Percentiles rank a stretch among this genome's conserved stretches.
Evolutionary conservation across 2,888 invertebrate species (phyloP).

Genomic region (Plagodis pulveraria): DNA sequence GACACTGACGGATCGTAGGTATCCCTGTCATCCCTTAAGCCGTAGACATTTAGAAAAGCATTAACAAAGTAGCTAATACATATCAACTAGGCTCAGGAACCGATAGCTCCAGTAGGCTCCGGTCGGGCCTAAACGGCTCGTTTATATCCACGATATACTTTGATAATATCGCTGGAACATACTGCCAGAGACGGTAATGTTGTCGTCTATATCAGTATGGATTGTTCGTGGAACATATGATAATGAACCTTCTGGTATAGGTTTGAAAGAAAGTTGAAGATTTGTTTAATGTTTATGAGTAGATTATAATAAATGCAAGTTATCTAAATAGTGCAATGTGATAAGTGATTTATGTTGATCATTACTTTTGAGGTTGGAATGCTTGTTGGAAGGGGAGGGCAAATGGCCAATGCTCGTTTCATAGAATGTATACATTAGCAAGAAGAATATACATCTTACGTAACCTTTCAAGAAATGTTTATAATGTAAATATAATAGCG

Average conservation of each 20-base stretch:
- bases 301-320: background rate
- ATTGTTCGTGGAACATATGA: background rate
- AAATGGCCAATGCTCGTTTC: no score
- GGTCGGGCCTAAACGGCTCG: conserved; percentile 22
- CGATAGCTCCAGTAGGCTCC: conserved; percentile 14
- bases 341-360: no score
- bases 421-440: no score
- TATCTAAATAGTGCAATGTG: no score
- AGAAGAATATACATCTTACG: no score
- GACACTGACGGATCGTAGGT: background rate
- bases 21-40: conserved; percentile 8
- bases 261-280: background rate
- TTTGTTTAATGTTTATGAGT: background rate
- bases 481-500: no score
- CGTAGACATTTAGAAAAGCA: conserved; percentile 15
- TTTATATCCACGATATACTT: conserved; percentile 30
- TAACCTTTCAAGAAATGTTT: no score
- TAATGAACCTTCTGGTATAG: background rate
- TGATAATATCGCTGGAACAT: conserved; percentile 30
- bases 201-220: conserved; percentile 14
- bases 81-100: conserved; percentile 25
- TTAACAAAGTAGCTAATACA: conserved; percentile 24
- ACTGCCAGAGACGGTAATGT: conserved; percentile 19
- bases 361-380: no score
- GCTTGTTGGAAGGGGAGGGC: no score